A percentile compares a stretch with the other conserved stretches of the same genome.
These are phyloP conservation scores for Toxotes jaculatrix DNA, from an alignment of 2,113 vertebrate genomes.

Conservation along the genomic window DNA sequence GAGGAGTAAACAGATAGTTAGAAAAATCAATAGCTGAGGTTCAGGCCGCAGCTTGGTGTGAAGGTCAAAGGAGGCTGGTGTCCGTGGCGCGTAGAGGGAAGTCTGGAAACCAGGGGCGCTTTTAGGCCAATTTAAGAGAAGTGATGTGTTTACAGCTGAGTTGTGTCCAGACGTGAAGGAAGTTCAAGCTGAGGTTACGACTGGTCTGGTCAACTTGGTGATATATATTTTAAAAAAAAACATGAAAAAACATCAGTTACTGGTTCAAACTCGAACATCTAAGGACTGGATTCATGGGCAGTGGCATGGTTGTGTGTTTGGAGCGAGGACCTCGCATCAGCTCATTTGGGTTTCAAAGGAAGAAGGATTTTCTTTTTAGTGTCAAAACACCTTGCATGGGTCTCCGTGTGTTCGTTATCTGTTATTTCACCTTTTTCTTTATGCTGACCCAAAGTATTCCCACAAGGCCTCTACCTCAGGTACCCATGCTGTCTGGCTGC, in stretches of 20 bases:
- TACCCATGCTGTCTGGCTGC: conserved; percentile 38
- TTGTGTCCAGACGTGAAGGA: conserved; percentile 57
- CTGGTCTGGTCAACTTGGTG: conserved; percentile 25
- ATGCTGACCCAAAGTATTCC: conserved; percentile 70
- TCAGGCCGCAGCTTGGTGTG: conserved; percentile 64
- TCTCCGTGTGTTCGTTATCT: conserved; percentile 58
- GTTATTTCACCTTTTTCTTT: conserved; percentile 45
- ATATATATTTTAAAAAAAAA: background rate
- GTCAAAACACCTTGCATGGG: conserved; percentile 56
- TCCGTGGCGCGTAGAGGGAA: conserved; percentile 51
- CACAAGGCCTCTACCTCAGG: conserved; percentile 45
- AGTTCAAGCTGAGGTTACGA: conserved; percentile 59
- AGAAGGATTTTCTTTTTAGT: conserved; percentile 60
- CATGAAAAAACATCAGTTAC: conserved; percentile 21
- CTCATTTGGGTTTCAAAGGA: conserved; percentile 81
- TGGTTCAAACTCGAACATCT: conserved; percentile 51
- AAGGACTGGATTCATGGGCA: conserved; percentile 49
- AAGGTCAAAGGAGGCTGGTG: conserved; percentile 70
- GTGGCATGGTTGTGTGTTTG: conserved; percentile 47
- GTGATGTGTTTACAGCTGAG: conserved; percentile 60
- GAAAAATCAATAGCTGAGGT: conserved; percentile 79
- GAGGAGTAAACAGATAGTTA: conserved; percentile 84
- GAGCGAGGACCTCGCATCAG: conserved; percentile 43
- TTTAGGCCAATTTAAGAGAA: conserved; percentile 72
- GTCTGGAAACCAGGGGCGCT: conserved; percentile 64